Evolutionary conservation across 2,113 vertebrate genomes (phyloP).

Genomic region (Penelope pileata): DNA sequence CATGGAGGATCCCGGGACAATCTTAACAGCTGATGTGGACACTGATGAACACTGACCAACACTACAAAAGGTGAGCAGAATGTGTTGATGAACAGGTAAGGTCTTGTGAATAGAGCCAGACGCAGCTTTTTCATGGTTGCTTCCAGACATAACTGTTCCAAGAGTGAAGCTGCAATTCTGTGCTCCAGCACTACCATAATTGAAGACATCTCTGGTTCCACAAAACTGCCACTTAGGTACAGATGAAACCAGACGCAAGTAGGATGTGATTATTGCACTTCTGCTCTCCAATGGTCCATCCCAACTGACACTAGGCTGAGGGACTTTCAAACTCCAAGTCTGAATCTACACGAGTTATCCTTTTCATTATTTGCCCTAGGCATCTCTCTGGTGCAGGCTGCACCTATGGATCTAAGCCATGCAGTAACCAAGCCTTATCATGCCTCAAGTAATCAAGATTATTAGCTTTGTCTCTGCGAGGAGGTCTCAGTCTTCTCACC

Average conservation of each 20-base stretch:
- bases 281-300: not conserved
- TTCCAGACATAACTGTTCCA: not conserved
- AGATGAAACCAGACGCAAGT: accelerated
- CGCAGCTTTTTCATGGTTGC: not conserved
- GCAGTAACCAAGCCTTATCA: not conserved
- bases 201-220: not conserved
- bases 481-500: not conserved
- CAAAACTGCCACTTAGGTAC: not conserved
- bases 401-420: not conserved
- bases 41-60: not conserved
- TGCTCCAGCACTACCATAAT: not conserved
- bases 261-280: not conserved
- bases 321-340: not conserved
- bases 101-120: not conserved
- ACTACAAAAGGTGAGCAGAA: not conserved
- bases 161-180: not conserved
- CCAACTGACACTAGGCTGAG: not conserved
- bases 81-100: not conserved
- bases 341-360: not conserved
- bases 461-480: not conserved
- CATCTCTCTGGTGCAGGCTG: not conserved
- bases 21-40: not conserved
- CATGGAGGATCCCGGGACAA: not conserved
- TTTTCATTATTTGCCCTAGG: not conserved
- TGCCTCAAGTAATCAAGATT: too few relatives aligned